Base-by-base conservation (phyloP, 92 coral and sea anemone genomes). In the Palythoa heliodiscus region DNA sequence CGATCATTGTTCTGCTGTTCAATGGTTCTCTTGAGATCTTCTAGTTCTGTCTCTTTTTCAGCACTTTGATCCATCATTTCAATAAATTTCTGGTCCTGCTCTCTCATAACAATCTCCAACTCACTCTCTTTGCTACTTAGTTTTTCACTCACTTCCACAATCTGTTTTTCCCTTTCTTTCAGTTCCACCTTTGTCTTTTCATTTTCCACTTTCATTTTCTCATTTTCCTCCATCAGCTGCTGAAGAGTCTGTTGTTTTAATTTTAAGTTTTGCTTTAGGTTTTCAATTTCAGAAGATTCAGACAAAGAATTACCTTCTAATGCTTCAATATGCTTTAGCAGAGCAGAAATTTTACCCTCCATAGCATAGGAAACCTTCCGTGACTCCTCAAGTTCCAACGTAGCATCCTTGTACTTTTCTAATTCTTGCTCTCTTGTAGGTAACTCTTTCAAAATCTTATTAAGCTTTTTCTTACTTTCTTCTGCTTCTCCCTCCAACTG, bases 151-250 rank as follows among this genome's bases (percentile, higher is more conserved):
- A 88, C 71, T 76, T 84, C 78, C 5, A 72, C 83, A 25, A 91
- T 67, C 87, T 87, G 83, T 7, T 82, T 67, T 64, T 84, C 89
- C 84, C 77, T 70, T 52, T 85, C 68, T 10, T 52, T 83, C 50
- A 85, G 91, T 35, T 92, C 92, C 37, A 81, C 89, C 48, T 78
- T 90, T n/a, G 93, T 91, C 20, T 92, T 91, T 70, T 96, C 98
- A 48, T 93, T 95, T 40, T 92, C 92, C 19, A 77, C 88, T 55
- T 78, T 91, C 19, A 94, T 92, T 15, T 92, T 89, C 75, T 96
- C 98, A 38, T 93, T 95, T 13, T 96, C 98, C 23, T 80, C 77
- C 73, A 91, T 88, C 58, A 96, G 92, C 84, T 96, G 99, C 47
- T 88, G 91, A 2, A 94, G 93, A 9, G 94, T 87, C 50, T 91